phyloP scores from a whole-genome alignment of 2,113 vertebrate species.

The Nothocercus julius region DNA sequence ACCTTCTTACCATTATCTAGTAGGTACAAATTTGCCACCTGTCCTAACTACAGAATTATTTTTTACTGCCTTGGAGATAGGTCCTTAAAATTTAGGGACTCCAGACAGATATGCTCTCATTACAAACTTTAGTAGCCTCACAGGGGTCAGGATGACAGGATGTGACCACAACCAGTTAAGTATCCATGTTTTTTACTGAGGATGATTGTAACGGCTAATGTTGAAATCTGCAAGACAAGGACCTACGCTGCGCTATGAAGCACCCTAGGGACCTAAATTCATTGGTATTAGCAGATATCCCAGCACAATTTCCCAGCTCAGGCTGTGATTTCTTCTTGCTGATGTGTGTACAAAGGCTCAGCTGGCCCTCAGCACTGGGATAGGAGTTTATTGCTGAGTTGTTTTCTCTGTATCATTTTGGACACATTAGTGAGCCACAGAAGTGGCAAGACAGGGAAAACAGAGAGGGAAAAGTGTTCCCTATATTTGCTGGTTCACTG shows the following conservation, averaged over 20 bases:
- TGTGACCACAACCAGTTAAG: neutral
- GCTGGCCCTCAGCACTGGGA: fast-evolving
- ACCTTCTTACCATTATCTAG: neutral
- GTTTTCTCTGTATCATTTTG: neutral
- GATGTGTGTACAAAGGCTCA: neutral
- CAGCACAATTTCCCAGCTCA: neutral
- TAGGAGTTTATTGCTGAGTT: neutral
- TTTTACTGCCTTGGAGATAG: neutral
- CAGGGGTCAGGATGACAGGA: neutral
- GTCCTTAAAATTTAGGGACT: neutral
- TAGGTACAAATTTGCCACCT: neutral
- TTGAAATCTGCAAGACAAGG: neutral
- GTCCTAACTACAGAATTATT: neutral
- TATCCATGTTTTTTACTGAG: neutral
- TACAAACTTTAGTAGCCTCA: neutral
- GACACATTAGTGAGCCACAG: neutral
- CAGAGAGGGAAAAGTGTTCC: neutral
- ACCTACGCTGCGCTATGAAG: neutral
- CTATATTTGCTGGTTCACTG: neutral
- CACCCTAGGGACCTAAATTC: neutral
- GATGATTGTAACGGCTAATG: neutral
- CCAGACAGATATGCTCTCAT: neutral
- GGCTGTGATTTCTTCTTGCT: neutral
- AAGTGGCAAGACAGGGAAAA: neutral
- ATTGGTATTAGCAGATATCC: neutral